A percentile compares a stretch with the other conserved stretches of the same genome.
Evolutionary conservation across 2,797 vertebrate species (phyloP).

Genomic region (Chiroxiphia lanceolata): DNA sequence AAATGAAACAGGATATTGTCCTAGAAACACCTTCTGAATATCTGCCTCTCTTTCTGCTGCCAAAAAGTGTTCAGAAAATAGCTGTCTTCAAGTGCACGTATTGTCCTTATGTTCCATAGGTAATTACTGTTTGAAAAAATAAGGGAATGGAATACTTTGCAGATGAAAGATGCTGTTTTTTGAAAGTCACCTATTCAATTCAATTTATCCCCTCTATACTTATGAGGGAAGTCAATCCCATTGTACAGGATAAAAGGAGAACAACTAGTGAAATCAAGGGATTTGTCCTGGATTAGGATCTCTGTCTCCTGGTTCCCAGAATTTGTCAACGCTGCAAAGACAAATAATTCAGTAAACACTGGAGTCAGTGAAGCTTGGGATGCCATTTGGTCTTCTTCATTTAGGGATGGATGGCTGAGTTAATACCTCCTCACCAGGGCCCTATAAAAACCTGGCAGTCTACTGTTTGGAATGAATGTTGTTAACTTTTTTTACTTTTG

Average conservation of each 20-base stretch:
- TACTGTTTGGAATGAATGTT: neutral
- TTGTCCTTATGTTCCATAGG: neutral
- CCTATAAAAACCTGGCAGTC: neutral
- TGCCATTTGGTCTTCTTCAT: neutral
- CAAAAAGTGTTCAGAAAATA: neutral
- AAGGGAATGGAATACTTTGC: neutral
- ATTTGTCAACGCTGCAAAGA: neutral
- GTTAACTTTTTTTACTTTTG: neutral
- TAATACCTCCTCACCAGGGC: neutral
- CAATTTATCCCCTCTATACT: neutral
- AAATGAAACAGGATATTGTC: neutral
- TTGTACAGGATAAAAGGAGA: neutral
- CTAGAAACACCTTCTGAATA: neutral
- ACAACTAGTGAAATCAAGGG: neutral
- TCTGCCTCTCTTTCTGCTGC: neutral
- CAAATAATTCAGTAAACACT: neutral
- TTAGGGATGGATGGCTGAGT: neutral
- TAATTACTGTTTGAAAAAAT: neutral
- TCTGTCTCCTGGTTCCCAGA: neutral
- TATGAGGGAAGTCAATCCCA: neutral
- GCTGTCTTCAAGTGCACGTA: neutral
- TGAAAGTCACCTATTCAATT: neutral
- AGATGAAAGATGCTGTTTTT: neutral
- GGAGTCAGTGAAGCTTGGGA: neutral
- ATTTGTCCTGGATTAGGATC: neutral